These are phyloP conservation scores for Andricus grossulariae DNA, from an alignment of 1,140 invertebrate genomes.

Conservation along the genomic window DNA sequence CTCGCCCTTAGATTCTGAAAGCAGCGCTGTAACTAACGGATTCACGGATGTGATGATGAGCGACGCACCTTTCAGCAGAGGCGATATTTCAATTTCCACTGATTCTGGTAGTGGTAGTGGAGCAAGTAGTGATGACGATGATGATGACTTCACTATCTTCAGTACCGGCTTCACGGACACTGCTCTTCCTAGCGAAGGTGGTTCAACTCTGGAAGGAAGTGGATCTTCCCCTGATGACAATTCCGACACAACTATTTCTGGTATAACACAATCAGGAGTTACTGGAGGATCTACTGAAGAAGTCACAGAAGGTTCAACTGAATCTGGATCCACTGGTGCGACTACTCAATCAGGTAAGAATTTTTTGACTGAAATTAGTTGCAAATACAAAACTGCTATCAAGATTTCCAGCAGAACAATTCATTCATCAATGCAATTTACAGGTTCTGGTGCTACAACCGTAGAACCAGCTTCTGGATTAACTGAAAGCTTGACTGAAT, in stretches of 20 bases:
- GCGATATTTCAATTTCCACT: slow-evolving; percentile 59
- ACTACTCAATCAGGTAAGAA: slow-evolving; percentile 32
- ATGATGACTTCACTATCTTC: slow-evolving; percentile 44
- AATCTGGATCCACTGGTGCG: slow-evolving; percentile 35
- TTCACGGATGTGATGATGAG: slow-evolving; percentile 79
- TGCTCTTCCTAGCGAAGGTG: slow-evolving; percentile 26
- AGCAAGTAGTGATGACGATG: slow-evolving; percentile 42
- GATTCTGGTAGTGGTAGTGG: slow-evolving; percentile 59
- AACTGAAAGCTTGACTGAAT: slow-evolving; percentile 37
- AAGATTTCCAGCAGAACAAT: slow-evolving; percentile 1
- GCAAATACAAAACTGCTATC: neutral
- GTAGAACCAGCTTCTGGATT: neutral
- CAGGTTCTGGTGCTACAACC: neutral
- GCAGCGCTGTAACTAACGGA: slow-evolving; percentile 45
- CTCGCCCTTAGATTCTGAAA: slow-evolving; percentile 51
- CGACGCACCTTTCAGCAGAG: slow-evolving; percentile 72
- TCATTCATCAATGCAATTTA: neutral
- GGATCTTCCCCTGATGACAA: slow-evolving; percentile 59
- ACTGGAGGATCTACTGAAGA: slow-evolving; percentile 42
- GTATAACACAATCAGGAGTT: slow-evolving; percentile 41
- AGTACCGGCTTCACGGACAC: slow-evolving; percentile 42
- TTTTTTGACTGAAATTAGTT: neutral
- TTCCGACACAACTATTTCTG: slow-evolving; percentile 42
- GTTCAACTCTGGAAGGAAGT: slow-evolving; percentile 62
- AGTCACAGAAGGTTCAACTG: slow-evolving; percentile 21